Evolutionary conservation across 2,888 invertebrate genomes (phyloP).

Genomic region (Cephus pygmeus): DNA sequence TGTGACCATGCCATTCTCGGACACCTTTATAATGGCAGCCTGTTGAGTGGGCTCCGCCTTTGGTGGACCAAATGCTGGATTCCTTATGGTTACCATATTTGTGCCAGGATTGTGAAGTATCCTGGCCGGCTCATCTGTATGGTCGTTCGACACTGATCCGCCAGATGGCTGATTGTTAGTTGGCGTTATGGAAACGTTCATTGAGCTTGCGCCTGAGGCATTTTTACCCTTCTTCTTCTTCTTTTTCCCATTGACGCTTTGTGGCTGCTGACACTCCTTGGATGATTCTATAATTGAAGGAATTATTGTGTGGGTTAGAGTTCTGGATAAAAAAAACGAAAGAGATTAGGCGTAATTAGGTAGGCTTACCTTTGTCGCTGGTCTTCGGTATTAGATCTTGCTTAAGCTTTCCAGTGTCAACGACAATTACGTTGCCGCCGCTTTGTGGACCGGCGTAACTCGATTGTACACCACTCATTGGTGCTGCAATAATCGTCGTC

Average conservation of each 20-base stretch:
- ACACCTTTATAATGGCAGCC: slow-evolving; percentile 75
- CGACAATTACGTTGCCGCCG: slow-evolving; percentile 72
- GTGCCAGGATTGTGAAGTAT: slow-evolving; percentile 66
- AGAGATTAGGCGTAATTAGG: not conserved
- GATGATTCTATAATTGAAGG: slow-evolving; percentile 32
- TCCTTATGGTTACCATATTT: slow-evolving; percentile 81
- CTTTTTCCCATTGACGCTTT: slow-evolving; percentile 68
- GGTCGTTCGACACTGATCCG: slow-evolving; percentile 36
- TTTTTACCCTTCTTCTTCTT: slow-evolving; percentile 67
- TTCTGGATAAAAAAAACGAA: not conserved
- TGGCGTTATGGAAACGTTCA: slow-evolving; percentile 5
- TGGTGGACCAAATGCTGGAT: slow-evolving; percentile 80
- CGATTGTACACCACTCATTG: slow-evolving; percentile 57
- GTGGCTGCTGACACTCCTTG: slow-evolving; percentile 39
- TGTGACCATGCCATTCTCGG: slow-evolving; percentile 85
- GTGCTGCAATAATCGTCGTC: slow-evolving; percentile 63
- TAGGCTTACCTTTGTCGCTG: slow-evolving; percentile 49
- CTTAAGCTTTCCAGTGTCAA: slow-evolving; percentile 72
- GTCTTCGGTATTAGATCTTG: slow-evolving; percentile 62
- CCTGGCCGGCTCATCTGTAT: slow-evolving; percentile 61
- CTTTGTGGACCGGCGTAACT: slow-evolving; percentile 59
- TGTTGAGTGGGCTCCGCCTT: slow-evolving; percentile 67
- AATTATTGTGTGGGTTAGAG: not conserved
- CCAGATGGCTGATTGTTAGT: slow-evolving; percentile 49
- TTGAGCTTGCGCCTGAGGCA: slow-evolving; percentile 23